Conservation (phyloP, 2,113 vertebrate genomes). For the Lepus timidus region DNA sequence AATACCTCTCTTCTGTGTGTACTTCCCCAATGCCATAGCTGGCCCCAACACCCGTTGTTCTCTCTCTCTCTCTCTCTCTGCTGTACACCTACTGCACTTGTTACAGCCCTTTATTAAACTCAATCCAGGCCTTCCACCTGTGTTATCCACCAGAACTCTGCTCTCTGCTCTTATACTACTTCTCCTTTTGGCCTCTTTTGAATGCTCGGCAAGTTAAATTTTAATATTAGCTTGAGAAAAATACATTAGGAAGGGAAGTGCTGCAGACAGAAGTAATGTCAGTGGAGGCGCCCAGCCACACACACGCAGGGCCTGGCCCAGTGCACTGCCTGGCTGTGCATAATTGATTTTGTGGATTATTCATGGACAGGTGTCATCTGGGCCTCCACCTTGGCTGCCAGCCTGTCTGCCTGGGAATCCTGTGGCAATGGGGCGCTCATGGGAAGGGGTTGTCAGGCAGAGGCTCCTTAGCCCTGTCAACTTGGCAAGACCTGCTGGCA, state of each 20-base stretch:
- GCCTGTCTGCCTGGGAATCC: not conserved
- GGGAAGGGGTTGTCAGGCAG: not conserved
- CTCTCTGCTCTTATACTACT: not conserved
- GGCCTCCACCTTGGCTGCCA: not conserved
- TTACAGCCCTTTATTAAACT: not conserved
- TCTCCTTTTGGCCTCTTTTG: not conserved
- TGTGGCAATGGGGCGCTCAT: not conserved
- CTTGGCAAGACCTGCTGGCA: not conserved
- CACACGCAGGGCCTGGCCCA: not conserved
- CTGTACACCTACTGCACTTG: not conserved
- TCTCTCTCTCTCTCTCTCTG: not conserved
- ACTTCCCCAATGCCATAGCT: not conserved
- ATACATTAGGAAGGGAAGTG: not conserved
- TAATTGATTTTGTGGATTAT: not conserved
- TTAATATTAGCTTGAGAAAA: conserved; percentile 49
- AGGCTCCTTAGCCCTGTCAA: not conserved
- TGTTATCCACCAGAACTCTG: not conserved
- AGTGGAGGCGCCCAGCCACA: not conserved
- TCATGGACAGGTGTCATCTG: not conserved
- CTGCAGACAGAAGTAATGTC: not conserved
- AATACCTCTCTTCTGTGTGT: not conserved
- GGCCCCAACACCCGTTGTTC: too few relatives aligned
- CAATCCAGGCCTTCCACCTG: too few relatives aligned
- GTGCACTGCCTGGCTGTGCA: not conserved
- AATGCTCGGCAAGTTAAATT: conserved; percentile 22